These are phyloP conservation scores for Amblyopsis rosae DNA, from an alignment of 2,113 vertebrate species.

Conservation along the genomic window DNA sequence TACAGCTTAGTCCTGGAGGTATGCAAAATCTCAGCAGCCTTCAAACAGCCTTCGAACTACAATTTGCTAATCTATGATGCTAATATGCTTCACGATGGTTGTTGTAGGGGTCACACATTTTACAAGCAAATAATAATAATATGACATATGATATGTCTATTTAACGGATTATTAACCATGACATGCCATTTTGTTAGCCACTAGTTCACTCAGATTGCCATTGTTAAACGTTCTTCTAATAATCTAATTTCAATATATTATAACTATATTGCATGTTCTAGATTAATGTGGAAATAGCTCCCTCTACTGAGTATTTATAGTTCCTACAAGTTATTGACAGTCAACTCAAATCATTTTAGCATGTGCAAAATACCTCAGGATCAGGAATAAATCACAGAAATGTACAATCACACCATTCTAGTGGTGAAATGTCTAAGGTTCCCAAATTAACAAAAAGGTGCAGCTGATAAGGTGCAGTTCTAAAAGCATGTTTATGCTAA, in stretches of 20 bases:
- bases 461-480: neutral
- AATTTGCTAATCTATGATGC: neutral
- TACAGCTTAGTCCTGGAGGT: constrained; percentile 1
- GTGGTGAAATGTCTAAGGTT: neutral
- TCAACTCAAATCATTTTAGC: no score
- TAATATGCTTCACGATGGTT: neutral
- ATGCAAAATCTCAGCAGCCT: constrained; percentile 7
- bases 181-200: no score
- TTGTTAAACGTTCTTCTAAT: neutral
- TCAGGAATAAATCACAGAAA: neutral
- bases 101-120: neutral
- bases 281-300: constrained; percentile 38
- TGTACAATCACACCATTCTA: neutral
- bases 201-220: no score
- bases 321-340: neutral
- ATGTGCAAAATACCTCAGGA: no score
- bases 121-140: neutral
- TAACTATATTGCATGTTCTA: neutral
- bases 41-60: neutral
- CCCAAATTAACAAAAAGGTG: constrained; percentile 4
- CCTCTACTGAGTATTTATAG: constrained; percentile 47
- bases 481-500: neutral
- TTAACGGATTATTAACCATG: no score
- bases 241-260: constrained; percentile 3
- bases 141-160: neutral